A percentile compares a stretch with the other conserved stretches of the same genome.
Evolutionary conservation across 2,113 vertebrate species (phyloP).

Genomic region (Sphyrna mokarran): DNA sequence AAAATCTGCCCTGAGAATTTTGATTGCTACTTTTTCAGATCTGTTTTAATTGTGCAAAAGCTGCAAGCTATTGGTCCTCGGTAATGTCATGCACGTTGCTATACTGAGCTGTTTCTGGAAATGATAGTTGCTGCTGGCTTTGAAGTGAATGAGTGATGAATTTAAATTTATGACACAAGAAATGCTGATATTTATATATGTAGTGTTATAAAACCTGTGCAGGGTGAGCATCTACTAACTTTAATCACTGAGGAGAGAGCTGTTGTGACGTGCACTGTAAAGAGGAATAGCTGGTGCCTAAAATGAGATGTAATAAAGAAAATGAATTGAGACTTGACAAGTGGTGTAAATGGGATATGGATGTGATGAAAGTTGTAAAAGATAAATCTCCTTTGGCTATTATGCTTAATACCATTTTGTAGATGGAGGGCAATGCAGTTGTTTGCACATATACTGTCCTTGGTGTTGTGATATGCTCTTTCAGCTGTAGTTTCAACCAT

Average conservation of each 20-base stretch:
- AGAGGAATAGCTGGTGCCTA: not conserved
- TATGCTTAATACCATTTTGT: not conserved
- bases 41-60: not conserved
- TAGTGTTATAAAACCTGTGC: not conserved
- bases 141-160: not conserved
- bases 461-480: not conserved
- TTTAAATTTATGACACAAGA: not conserved
- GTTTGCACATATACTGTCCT: not conserved
- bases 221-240: not conserved
- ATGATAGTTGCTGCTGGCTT: not conserved
- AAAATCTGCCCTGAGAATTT: not conserved
- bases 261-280: not conserved
- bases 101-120: not conserved
- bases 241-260: conserved; percentile 3
- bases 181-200: conserved; percentile 4
- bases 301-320: conserved; percentile 15
- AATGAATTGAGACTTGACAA: conserved; percentile 29
- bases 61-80: not conserved
- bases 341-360: not conserved
- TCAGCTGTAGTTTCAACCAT: conserved; percentile 17
- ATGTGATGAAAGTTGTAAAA: conserved; percentile 26
- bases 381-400: not conserved
- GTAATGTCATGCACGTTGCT: not conserved
- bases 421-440: not conserved
- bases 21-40: not conserved